Evolutionary conservation across 2,888 invertebrate genomes (phyloP).

Genomic region (Cryptocephalus moraei): DNA sequence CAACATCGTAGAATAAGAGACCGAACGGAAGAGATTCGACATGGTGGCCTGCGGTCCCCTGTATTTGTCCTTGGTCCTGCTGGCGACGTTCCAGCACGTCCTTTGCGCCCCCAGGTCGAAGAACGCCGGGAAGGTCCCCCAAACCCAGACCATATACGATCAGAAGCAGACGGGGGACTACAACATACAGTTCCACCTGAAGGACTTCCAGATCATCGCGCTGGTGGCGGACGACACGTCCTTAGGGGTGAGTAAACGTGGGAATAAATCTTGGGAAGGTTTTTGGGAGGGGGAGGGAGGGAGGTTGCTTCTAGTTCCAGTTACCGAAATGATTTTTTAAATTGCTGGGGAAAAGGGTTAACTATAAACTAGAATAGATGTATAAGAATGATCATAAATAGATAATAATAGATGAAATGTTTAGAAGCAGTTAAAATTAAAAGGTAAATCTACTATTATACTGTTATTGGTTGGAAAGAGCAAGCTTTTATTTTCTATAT

Average conservation of each 20-base stretch:
- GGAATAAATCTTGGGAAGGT: not conserved
- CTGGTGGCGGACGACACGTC: constrained; percentile 50
- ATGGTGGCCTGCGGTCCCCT: constrained; percentile 2
- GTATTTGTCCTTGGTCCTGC: constrained; percentile 2
- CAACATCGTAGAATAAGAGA: constrained; percentile 7
- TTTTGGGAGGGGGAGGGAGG: no score
- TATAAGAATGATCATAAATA: no score
- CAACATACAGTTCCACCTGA: constrained; percentile 70
- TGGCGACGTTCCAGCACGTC: constrained; percentile 4
- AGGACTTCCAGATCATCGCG: constrained; percentile 66
- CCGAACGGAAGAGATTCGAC: not conserved
- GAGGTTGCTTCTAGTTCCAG: no score
- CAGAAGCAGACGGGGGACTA: constrained; percentile 70
- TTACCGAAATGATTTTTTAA: no score
- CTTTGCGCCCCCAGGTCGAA: constrained; percentile 16
- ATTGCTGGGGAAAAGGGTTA: no score
- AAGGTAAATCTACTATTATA: no score
- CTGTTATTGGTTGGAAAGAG: no score
- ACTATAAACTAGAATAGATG: no score
- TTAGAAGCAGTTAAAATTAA: no score
- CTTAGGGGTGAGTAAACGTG: constrained; percentile 44
- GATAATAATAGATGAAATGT: no score
- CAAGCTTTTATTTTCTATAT: no score
- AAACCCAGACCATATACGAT: constrained; percentile 41
- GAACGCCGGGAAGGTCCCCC: constrained; percentile 11